Evolutionary conservation across 53 echinoderm and acorn worm species (phyloP), one percentile per base, ranked within the genome.

Genomic region (Paelopatides confundens): DNA sequence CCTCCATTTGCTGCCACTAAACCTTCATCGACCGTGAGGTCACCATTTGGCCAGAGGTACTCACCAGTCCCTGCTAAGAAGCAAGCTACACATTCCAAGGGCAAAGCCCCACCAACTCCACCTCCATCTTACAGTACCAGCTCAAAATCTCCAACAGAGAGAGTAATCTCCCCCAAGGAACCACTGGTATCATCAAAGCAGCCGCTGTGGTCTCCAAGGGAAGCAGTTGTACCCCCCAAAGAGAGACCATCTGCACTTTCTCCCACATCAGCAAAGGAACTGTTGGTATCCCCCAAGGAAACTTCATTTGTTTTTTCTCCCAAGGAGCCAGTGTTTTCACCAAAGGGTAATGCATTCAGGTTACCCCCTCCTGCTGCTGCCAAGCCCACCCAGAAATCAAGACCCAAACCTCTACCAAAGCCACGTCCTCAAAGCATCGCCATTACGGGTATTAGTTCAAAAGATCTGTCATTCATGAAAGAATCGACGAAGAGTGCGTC

Each of bases 391-490:
- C 31, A n/a, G 12, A 63, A 65, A 36, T 24, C 84, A 43, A 35
- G 63, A 38, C 79, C 79, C 12, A 79, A 79, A 53, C 79, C 79
- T 24, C 33, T 52, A 33, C 79, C 79, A 5, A 79, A 79, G 33
- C 79, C 79, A 11, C 28, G 79, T 29, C 79, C 79, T 27, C 79
- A 79, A 33, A 79, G 79, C 12, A 51, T 79, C 8, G 76, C 76
- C 6, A 9, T 35, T 15, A 12, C 2, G 30, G 17, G 2, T 26
- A 30, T 32, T 15, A 51, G 53, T 15, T 2, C 30, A 2, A 53
- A 29, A 5, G 79, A 79, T 11, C 79, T 53, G 18, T 3, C 43
- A 2, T 13, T 31, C 33, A 21, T 28, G 54, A 79, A 52, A 31
- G 79, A 50, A 21, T 17, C 27, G 0, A 79, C 18, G 8, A 33